These are phyloP conservation scores for Alaudala cheleensis DNA, from an alignment of 2,113 vertebrate genomes.

Conservation along the genomic window DNA sequence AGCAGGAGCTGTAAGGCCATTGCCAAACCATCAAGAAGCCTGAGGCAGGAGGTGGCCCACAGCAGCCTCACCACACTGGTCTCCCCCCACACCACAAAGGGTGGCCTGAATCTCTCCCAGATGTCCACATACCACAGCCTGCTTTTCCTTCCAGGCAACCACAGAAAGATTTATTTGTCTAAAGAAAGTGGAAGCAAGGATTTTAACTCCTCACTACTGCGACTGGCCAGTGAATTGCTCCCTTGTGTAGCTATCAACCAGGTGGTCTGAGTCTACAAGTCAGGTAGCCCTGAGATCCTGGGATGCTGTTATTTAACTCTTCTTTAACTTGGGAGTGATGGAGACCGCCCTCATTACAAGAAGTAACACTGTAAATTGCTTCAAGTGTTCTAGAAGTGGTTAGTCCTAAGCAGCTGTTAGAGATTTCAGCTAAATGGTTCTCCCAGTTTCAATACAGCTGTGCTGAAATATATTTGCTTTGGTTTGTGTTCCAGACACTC, in stretches of 20 bases:
- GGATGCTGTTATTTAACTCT: neutral
- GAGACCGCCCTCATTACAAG: neutral
- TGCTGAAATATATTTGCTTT: neutral
- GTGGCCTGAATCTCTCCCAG: slow-evolving; percentile 27
- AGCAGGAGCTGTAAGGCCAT: neutral
- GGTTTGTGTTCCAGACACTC: neutral
- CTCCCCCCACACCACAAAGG: neutral
- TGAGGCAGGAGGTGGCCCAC: neutral
- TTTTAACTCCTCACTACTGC: slow-evolving; percentile 40
- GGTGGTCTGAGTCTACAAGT: neutral
- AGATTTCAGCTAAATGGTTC: neutral
- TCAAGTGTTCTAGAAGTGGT: neutral
- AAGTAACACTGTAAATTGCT: neutral
- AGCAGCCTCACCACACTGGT: neutral
- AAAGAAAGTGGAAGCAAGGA: neutral
- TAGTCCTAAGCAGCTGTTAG: neutral
- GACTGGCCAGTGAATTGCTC: neutral
- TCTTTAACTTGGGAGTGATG: neutral
- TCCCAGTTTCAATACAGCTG: neutral
- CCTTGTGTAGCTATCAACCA: neutral
- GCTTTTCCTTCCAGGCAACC: slow-evolving; percentile 41
- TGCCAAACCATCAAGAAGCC: neutral
- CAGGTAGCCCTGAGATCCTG: neutral
- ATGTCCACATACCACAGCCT: slow-evolving; percentile 37
- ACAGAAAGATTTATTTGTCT: slow-evolving; percentile 54